phyloP scores from a whole-genome alignment of 35 echinoderm and acorn worm genomes.

The Eucidaris tribuloides region DNA sequence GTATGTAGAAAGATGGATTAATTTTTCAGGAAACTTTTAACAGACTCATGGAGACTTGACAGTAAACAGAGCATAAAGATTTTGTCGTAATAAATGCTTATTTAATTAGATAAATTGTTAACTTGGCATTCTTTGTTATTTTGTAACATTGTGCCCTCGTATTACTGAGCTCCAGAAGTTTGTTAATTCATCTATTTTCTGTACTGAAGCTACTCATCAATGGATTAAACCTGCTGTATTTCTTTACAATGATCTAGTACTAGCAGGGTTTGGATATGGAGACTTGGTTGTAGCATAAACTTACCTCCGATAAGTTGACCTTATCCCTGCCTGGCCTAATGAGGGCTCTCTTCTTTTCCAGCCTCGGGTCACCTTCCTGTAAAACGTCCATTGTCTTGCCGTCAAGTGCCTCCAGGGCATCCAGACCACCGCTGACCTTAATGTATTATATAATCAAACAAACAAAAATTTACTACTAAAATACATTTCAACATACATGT shows the following conservation, averaged over 20 bases:
- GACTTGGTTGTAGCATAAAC: not conserved
- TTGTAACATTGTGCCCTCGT: not conserved
- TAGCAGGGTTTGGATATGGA: not conserved
- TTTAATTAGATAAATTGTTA: too few relatives aligned
- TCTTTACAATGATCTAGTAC: not conserved
- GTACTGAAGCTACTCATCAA: not conserved
- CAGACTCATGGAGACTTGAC: too few relatives aligned
- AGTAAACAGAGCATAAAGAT: too few relatives aligned
- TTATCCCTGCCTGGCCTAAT: conserved; percentile 21
- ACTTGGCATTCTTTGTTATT: not conserved
- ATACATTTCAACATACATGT: too few relatives aligned
- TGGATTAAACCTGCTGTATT: not conserved
- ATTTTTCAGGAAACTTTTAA: too few relatives aligned
- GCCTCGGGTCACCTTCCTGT: conserved; percentile 85
- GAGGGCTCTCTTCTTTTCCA: conserved; percentile 58
- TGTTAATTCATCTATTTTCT: not conserved
- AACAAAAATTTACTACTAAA: not conserved
- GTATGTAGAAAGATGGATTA: too few relatives aligned
- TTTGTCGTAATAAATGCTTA: too few relatives aligned
- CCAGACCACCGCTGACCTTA: conserved; percentile 90
- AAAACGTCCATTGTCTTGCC: conserved; percentile 97
- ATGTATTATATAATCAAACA: conserved; percentile 3
- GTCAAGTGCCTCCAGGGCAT: conserved; percentile 84
- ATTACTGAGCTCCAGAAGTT: not conserved
- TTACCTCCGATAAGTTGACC: conserved; percentile 72